Evolutionary conservation across 2,888 invertebrate species (phyloP).

Genomic region (Meganola albula): DNA sequence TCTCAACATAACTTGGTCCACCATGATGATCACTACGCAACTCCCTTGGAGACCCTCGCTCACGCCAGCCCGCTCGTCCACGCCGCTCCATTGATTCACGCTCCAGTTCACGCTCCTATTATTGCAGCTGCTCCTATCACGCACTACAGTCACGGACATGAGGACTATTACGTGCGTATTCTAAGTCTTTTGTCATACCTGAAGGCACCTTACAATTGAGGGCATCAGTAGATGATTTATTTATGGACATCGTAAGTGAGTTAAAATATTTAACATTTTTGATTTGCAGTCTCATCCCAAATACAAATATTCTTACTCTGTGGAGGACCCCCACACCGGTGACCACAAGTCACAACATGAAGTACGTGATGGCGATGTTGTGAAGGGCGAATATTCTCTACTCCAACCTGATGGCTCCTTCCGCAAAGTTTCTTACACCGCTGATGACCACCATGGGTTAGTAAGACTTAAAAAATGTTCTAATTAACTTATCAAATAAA

Average conservation of each 20-base stretch:
- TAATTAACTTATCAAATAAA: too few species aligned
- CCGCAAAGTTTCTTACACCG: conserved; percentile 79
- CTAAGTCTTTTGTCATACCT: not conserved
- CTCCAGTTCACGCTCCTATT: conserved; percentile 27
- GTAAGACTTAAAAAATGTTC: conserved; percentile 6
- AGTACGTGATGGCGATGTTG: conserved; percentile 79
- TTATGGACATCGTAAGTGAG: too few species aligned
- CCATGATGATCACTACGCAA: conserved; percentile 29
- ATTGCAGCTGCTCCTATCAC: conserved; percentile 26
- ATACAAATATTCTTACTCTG: conserved; percentile 79
- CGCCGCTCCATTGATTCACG: conserved; percentile 28
- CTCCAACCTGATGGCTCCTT: conserved; percentile 79
- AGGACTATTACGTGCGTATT: conserved; percentile 52
- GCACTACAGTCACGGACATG: conserved; percentile 34
- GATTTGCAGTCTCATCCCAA: conserved; percentile 73
- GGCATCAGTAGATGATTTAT: too few species aligned
- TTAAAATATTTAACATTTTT: conserved; percentile 3
- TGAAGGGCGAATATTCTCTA: conserved; percentile 81
- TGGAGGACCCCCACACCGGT: conserved; percentile 78
- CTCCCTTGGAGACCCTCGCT: conserved; percentile 20
- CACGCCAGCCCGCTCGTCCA: conserved; percentile 35
- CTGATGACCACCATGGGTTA: conserved; percentile 78
- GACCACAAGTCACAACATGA: conserved; percentile 80
- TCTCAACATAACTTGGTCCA: conserved; percentile 36
- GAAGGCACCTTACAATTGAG: too few species aligned